Evolutionary conservation across 2,888 invertebrate species (phyloP).

Genomic region (Conistra vaccinii): DNA sequence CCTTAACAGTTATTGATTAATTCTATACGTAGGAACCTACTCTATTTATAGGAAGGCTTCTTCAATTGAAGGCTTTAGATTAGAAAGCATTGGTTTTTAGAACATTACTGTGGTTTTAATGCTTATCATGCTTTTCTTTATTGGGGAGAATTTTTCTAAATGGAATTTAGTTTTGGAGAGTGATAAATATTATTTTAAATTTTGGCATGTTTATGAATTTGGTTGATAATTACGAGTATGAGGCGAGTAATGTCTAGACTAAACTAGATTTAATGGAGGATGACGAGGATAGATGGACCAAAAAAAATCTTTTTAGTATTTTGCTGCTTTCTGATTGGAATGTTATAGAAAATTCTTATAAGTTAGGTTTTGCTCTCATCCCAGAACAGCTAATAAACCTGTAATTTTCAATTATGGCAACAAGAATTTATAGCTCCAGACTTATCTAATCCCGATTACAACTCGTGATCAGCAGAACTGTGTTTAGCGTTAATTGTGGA

Average conservation of each 20-base stretch:
- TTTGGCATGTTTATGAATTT: neutral
- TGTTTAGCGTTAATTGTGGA: slow-evolving; percentile 38
- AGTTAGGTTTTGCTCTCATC: neutral
- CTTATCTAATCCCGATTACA: slow-evolving; percentile 23
- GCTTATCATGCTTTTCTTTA: neutral
- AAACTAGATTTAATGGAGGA: no score
- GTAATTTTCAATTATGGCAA: slow-evolving; percentile 18
- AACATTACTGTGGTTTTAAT: neutral
- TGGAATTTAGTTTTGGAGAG: neutral
- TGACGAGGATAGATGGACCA: neutral
- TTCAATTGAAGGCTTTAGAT: slow-evolving; percentile 1
- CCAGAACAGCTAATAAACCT: slow-evolving; percentile 10
- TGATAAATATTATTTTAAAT: neutral
- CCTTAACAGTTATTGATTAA: slow-evolving; percentile 54
- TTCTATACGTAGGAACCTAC: slow-evolving; percentile 9
- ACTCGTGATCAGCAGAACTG: slow-evolving; percentile 23
- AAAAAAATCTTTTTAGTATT: neutral
- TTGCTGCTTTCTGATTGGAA: slow-evolving; percentile 11
- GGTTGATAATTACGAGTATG: neutral
- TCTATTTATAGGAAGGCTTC: slow-evolving; percentile 20
- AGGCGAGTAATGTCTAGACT: neutral
- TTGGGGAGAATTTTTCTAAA: neutral
- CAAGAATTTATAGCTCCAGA: slow-evolving; percentile 19
- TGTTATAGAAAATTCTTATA: neutral
- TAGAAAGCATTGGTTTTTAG: slow-evolving; percentile 25